phyloP scores from a whole-genome alignment of 2,797 vertebrate species.

The Netta rufina region DNA sequence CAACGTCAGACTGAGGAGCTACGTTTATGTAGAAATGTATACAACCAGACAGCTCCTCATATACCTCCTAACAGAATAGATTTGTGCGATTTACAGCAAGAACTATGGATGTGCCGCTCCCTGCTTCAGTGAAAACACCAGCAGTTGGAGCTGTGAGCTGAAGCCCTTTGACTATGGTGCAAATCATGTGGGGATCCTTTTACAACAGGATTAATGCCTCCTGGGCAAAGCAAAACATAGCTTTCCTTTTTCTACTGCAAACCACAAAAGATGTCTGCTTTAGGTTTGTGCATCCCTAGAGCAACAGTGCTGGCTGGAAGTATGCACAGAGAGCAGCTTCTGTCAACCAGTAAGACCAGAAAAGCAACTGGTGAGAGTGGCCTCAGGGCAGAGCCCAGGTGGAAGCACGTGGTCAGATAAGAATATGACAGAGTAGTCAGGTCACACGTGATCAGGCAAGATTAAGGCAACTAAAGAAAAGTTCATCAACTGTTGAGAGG shows the following conservation, averaged over 20 bases:
- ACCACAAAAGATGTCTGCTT: background rate
- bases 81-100: background rate
- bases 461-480: conserved; percentile 64
- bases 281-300: background rate
- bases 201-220: background rate
- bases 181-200: background rate
- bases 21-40: background rate
- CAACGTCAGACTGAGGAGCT: background rate
- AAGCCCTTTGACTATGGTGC: background rate
- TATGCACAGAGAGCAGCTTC: background rate
- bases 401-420: background rate
- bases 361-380: background rate
- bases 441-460: conserved; percentile 28
- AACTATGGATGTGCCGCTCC: background rate
- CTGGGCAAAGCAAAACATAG: background rate
- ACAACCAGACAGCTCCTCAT: background rate
- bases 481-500: conserved; percentile 6
- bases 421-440: background rate
- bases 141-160: background rate
- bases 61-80: background rate
- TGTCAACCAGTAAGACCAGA: background rate
- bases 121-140: background rate
- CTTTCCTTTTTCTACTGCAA: background rate
- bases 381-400: background rate
- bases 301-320: background rate